These are phyloP conservation scores for Myocastor coypus DNA, from an alignment of 2,113 vertebrate species.

Conservation along the genomic window DNA sequence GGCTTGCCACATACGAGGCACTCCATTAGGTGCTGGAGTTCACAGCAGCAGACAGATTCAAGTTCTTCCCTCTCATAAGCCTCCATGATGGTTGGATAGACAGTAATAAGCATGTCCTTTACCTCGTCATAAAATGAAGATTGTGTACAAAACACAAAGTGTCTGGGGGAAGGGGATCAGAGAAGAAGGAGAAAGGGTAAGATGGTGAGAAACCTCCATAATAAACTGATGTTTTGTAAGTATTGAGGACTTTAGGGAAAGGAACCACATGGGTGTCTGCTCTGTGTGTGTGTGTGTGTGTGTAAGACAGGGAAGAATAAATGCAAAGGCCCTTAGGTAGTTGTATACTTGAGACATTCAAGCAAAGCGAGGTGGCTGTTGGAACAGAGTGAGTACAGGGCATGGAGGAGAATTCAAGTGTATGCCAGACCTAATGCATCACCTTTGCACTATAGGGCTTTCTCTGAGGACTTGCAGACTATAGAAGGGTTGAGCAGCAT, in stretches of 20 bases:
- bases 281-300: not conserved
- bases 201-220: not conserved
- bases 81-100: not conserved
- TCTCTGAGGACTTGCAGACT: not conserved
- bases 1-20: not conserved
- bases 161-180: not conserved
- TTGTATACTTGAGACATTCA: accelerated
- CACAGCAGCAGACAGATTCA: not conserved
- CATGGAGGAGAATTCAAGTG: not conserved
- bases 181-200: not conserved
- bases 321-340: not conserved
- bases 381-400: not conserved
- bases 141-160: not conserved
- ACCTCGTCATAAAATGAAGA: too few relatives aligned
- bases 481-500: too few relatives aligned
- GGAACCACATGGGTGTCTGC: not conserved
- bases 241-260: not conserved
- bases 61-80: not conserved
- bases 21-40: not conserved
- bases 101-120: not conserved
- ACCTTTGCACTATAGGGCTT: accelerated
- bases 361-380: not conserved
- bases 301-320: not conserved
- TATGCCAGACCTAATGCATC: accelerated
- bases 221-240: not conserved